These are phyloP conservation scores for Potamilus streckersoni DNA, from an alignment of 1,140 invertebrate species.

Conservation along the genomic window DNA sequence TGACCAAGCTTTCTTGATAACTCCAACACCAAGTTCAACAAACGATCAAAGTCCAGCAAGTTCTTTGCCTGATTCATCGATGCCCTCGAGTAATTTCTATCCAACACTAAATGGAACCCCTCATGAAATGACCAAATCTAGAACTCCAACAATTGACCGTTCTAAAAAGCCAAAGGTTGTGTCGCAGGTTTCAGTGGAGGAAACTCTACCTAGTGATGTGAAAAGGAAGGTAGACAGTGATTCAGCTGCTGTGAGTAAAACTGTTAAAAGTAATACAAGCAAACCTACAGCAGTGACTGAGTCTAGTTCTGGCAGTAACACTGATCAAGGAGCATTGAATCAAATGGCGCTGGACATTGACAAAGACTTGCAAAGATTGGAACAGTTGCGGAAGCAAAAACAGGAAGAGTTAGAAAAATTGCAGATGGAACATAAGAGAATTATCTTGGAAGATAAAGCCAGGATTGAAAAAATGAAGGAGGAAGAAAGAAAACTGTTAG, in stretches of 20 bases:
- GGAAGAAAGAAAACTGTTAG: slow-evolving; percentile 69
- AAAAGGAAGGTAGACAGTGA: too few relatives aligned
- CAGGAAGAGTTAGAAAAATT: slow-evolving; percentile 72
- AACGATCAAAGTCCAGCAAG: neutral
- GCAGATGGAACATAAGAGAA: slow-evolving; percentile 69
- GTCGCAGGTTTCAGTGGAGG: too few relatives aligned
- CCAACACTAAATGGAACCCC: slow-evolving; percentile 7
- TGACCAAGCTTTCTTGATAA: slow-evolving; percentile 60
- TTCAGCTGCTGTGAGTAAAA: too few relatives aligned
- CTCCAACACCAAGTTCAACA: slow-evolving; percentile 25
- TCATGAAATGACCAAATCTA: slow-evolving; percentile 6
- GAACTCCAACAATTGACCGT: slow-evolving; percentile 48
- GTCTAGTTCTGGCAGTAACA: neutral
- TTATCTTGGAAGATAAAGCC: slow-evolving; percentile 68
- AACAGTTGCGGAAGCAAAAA: slow-evolving; percentile 72
- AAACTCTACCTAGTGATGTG: too few relatives aligned
- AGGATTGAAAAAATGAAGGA: slow-evolving; percentile 61
- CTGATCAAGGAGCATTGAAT: slow-evolving; percentile 1
- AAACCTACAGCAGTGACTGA: neutral
- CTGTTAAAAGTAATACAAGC: too few relatives aligned
- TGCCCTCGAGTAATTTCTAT: neutral
- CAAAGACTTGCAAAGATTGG: slow-evolving; percentile 53
- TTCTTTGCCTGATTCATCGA: slow-evolving; percentile 13
- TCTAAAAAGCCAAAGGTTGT: slow-evolving; percentile 46
- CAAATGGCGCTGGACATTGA: slow-evolving; percentile 8